Evolutionary conservation across 2,888 invertebrate genomes (phyloP).

Genomic region (Ochropleura plecta): DNA sequence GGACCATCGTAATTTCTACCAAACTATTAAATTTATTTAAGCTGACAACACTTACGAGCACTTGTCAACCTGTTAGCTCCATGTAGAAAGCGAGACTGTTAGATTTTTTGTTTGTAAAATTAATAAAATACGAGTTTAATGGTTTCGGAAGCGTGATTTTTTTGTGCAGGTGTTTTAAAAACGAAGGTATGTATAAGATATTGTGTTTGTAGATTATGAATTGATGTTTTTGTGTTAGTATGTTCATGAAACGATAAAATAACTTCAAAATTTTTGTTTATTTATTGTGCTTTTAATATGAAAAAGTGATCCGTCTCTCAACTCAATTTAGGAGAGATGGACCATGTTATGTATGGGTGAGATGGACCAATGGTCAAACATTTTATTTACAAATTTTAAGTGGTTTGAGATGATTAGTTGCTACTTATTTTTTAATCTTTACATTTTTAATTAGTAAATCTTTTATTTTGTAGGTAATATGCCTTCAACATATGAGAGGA

Average conservation of each 20-base stretch:
- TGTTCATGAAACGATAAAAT: constrained; percentile 8
- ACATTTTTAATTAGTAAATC: constrained; percentile 13
- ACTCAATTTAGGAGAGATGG: constrained; percentile 20
- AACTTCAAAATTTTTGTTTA: constrained; percentile 1
- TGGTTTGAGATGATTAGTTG: constrained; percentile 9
- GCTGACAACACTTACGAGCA: constrained; percentile 9
- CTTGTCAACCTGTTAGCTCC: constrained; percentile 17
- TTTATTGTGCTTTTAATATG: background rate
- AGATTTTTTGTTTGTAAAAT: constrained; percentile 9
- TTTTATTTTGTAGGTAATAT: constrained; percentile 13
- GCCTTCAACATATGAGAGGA: constrained; percentile 13
- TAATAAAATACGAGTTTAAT: constrained; percentile 7
- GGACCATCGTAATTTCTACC: constrained; percentile 15
- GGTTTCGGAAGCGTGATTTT: constrained; percentile 3
- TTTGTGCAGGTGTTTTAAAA: background rate
- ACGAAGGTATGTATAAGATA: background rate
- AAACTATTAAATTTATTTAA: constrained; percentile 15
- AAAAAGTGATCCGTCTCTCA: constrained; percentile 11
- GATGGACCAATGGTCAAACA: constrained; percentile 8
- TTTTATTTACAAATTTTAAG: background rate
- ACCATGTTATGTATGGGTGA: constrained; percentile 21
- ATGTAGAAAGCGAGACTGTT: background rate
- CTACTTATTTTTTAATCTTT: constrained; percentile 8
- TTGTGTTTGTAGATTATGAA: background rate
- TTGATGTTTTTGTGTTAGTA: constrained; percentile 10